Conservation (phyloP, 2,888 invertebrate genomes). For the Aradus depressus region DNA sequence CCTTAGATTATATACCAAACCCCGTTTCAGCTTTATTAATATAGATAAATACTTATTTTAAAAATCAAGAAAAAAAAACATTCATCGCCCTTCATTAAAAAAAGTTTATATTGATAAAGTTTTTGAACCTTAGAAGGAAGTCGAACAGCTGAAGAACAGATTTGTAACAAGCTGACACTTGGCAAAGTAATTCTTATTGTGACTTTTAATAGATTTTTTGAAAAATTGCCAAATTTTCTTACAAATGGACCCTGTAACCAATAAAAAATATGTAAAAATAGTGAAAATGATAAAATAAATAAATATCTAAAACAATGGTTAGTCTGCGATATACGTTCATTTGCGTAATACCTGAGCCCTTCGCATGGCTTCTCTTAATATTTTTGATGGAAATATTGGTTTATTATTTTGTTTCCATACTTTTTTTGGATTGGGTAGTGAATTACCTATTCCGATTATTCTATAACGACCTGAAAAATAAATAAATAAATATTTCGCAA, state of each 20-base stretch:
- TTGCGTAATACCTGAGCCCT: neutral
- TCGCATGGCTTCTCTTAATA: neutral
- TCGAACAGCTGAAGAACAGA: neutral
- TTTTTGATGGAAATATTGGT: neutral
- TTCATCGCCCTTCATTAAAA: too few relatives aligned
- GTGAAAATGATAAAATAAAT: too few relatives aligned
- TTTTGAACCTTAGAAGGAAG: constrained; percentile 3
- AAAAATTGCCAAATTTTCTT: neutral
- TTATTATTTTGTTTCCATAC: neutral
- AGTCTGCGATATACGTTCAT: neutral
- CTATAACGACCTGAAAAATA: constrained; percentile 2
- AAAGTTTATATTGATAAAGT: too few relatives aligned
- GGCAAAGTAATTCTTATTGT: neutral
- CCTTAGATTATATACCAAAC: neutral
- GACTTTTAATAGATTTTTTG: neutral
- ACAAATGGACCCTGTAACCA: constrained; percentile 1
- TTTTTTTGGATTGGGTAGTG: neutral
- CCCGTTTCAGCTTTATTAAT: neutral
- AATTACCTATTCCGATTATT: neutral
- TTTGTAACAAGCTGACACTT: constrained; percentile 4
- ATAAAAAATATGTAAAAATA: neutral
- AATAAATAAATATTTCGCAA: neutral
- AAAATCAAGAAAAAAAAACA: too few relatives aligned
- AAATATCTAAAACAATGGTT: neutral
- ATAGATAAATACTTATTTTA: neutral